Base-by-base conservation (phyloP, 2,113 vertebrate genomes). In the Progne subis region DNA sequence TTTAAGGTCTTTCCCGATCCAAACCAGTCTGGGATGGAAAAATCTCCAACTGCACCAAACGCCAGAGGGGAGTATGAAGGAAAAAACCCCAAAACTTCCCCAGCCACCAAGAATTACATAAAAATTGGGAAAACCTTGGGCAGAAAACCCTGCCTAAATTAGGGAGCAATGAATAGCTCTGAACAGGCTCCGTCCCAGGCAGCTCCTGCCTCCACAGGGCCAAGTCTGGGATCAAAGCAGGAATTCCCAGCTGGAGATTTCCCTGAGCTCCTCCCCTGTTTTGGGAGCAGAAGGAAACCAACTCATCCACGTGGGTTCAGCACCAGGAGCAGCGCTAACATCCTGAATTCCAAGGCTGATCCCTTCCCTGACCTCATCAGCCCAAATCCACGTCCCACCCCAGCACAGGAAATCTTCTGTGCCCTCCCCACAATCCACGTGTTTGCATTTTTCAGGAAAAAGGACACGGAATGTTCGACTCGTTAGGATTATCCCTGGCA, bases 81-180 rank as follows among this genome's bases (percentile, higher is more conserved):
- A 59, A 56, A 34, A 19, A 57, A 14, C 37, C 37, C 11, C 29
- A 7, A 16, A 57, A 13, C 49, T 32, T 81, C 32, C 31, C 32
- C n/a, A 86, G 10, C 28, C 44, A n/a, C n/a, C 28, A 32, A 34
- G 49, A 50, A 81, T 12, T 14, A 34, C 15, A 24, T 3, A 47
- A 50, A 89, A 76, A 37, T 4, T 9, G 44, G 9, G 59, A 46
- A 46, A 67, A 39, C 9, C 5, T 0, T 17, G 44, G 47, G 31
- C 12, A 65, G 46, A 60, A 82, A 63, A 39, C 13, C 20, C 47
- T 5, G 46, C 3, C 12, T 14, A 1, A 57, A 41, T 5, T 1
- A 7, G 5, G 25, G 26, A 37, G 7, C 23, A 44, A 14, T 3
- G 6, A 18, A 18, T 0, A 4, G 24, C 1, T 4, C 1, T 5